Evolutionary conservation across 2,888 invertebrate genomes (phyloP).

Genomic region (Thereva unica): DNA sequence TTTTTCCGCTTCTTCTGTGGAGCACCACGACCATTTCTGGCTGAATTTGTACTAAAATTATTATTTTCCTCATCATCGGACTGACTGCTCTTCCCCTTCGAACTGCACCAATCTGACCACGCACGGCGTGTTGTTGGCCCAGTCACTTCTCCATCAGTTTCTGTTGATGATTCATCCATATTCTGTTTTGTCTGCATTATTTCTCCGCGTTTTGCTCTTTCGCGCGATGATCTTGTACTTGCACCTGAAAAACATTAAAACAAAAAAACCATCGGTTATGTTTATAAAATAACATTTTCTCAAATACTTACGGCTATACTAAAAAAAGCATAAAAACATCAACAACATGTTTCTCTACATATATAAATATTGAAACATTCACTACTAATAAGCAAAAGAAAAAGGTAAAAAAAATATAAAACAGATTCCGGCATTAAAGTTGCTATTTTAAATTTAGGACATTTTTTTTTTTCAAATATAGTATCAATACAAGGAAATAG

Average conservation of each 20-base stretch:
- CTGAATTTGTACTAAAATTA: conserved; percentile 52
- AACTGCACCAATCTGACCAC: conserved; percentile 74
- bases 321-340: too few species aligned
- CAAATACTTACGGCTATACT: too few species aligned
- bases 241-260: conserved; percentile 47
- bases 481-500: background rate
- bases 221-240: conserved; percentile 55
- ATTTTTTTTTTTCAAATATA: background rate
- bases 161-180: conserved; percentile 49
- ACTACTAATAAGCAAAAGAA: background rate
- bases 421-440: background rate
- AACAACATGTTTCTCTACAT: too few species aligned
- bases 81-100: conserved; percentile 66
- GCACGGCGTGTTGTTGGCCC: conserved; percentile 74
- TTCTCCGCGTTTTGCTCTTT: conserved; percentile 56
- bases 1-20: conserved; percentile 57
- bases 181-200: conserved; percentile 48
- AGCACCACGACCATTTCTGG: conserved; percentile 45
- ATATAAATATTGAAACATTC: too few species aligned
- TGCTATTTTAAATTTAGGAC: background rate
- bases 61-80: conserved; percentile 65
- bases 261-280: conserved; percentile 13
- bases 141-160: conserved; percentile 58
- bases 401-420: background rate
- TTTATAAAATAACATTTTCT: conserved; percentile 22